Percentiles rank a stretch among this genome's conserved stretches.
Conservation (phyloP, 2,888 invertebrate species). For the Sclerodermus sp. region DNA sequence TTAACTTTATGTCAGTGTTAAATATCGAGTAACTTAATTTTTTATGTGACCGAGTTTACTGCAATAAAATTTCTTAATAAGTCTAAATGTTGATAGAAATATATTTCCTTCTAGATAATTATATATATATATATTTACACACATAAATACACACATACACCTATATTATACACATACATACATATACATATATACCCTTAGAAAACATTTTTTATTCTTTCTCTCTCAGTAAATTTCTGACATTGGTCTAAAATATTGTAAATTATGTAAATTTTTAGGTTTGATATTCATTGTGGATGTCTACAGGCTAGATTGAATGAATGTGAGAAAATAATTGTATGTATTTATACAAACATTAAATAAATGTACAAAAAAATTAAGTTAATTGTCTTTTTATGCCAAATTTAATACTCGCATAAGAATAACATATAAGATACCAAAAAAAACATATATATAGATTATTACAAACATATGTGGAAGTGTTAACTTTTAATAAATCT, state of each 20-base stretch:
- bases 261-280: slow-evolving; percentile 47
- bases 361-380: no score
- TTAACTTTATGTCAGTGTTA: slow-evolving; percentile 8
- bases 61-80: slow-evolving; percentile 9
- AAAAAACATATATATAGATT: no score
- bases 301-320: slow-evolving; percentile 18
- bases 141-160: no score
- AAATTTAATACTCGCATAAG: no score
- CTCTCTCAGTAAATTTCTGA: slow-evolving; percentile 19
- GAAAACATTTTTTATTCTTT: no score
- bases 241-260: slow-evolving; percentile 36
- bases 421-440: no score
- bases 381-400: no score
- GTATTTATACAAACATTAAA: slow-evolving; percentile 1
- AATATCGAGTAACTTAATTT: slow-evolving; percentile 32
- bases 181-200: background rate
- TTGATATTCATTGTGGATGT: slow-evolving; percentile 32
- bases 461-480: no score
- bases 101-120: slow-evolving; percentile 9
- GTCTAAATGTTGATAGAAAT: slow-evolving; percentile 20
- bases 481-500: no score
- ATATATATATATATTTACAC: no score
- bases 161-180: slow-evolving; percentile 1
- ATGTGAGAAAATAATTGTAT: slow-evolving; percentile 14
- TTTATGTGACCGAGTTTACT: slow-evolving; percentile 15